Evolutionary conservation across 2,113 vertebrate species (phyloP), one percentile per base, ranked within the genome.

Genomic region (Python bivittatus): DNA sequence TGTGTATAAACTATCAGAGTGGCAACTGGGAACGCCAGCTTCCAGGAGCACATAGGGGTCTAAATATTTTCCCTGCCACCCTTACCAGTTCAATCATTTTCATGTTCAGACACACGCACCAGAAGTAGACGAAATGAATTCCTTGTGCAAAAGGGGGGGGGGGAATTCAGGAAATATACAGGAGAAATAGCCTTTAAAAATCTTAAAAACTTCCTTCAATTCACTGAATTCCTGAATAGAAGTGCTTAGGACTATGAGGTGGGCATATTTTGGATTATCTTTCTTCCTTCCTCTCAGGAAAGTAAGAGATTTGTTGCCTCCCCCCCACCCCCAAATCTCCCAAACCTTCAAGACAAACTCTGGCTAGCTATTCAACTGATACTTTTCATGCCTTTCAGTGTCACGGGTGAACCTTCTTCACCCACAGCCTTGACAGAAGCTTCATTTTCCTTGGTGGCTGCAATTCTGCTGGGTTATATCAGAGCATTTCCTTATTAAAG

Each of bases 401-500:
- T 3, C 90, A 53, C 61, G 60, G 89, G 38, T 44, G 87, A 94
- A 93, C 86, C 90, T 93, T 89, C 92, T 88, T 48, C 10, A 0
- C 88, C 94, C 86, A 92, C 90, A 85, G 91, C 33, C 23, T 60
- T 38, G 68, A 84, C 42, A 61, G 58, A 52, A 60, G 54, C 15
- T 91, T 68, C 11, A 1, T 61, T 42, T 85, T 6, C 23, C 9
- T 33, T 22, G 44, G 84, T 57, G 22, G 12, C 15, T 48, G 91
- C 94, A 84, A 23, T 95, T 93, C 89, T 92, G 57, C 1, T 33
- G 52, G 94, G 92, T 95, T 86, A 52, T 68, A 93, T 85, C 92
- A 29, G 92, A 95, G 90, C 88, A 64, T 94, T 94, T 95, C 94
- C 93, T 92, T 27, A 87, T 88, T 92, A 22, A 12, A 88, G 15